Evolutionary conservation across 2,113 vertebrate species (phyloP), one percentile per base, ranked within the genome.

Genomic region (Zeus faber): DNA sequence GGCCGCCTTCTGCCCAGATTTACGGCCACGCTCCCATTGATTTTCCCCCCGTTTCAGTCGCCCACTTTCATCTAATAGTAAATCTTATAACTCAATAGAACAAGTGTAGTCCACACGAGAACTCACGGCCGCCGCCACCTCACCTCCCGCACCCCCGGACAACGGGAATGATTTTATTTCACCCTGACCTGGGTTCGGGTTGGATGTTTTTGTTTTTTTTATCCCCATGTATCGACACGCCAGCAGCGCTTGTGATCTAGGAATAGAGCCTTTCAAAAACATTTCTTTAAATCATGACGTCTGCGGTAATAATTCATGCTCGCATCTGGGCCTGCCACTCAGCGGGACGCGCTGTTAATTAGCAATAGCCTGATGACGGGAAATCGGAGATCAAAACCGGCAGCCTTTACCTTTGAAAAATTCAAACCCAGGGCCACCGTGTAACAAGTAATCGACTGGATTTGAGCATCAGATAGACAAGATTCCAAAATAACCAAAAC

Each of bases 61-160:
- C 60, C 33, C 58, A 70, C 65, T 72, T 71, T 59, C 14, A 10
- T 37, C n/a, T 13, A 22, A 76, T 57, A 71, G 75, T 74, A 80
- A 75, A 83, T 81, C 76, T 72, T 67, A 49, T 27, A 64, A 65
- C 54, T 79, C 69, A 70, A 67, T 65, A 67, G 64, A 79, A 80
- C 64, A 76, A 71, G 67, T 68, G 56, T 58, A n/a, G n/a, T n/a
- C 65, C 58, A 54, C 25, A 60, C 72, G 73, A 67, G 62, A 76
- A 68, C 45, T 58, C 55, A 17, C 1, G 47, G 33, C 29, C 49
- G 27, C n/a, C 10, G 66, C 68, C 65, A 76, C 44, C 72, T 54
- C 72, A 52, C 70, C 67, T 58, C 65, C 37, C 58, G 21, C 13
- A 29, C n/a, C n/a, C n/a, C n/a, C n/a, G n/a, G n/a, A n/a, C n/a